phyloP scores from a whole-genome alignment of 2,113 vertebrate genomes.

The Nyctereutes procyonoides region DNA sequence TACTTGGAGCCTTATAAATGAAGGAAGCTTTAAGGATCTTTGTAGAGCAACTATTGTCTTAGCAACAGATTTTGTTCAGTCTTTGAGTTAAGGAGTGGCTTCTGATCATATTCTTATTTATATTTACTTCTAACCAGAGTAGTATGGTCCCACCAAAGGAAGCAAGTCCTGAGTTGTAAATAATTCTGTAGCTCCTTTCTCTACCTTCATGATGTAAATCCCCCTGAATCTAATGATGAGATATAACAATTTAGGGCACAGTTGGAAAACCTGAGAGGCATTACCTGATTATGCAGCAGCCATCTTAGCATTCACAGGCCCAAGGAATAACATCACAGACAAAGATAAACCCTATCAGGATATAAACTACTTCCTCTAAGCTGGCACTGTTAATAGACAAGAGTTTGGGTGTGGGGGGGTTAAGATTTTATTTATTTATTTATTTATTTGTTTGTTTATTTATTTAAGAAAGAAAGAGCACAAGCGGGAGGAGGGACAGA shows the following conservation, averaged over 20 bases:
- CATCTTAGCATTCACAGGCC: background rate
- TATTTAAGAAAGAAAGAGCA: no score
- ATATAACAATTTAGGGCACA: background rate
- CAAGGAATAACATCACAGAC: background rate
- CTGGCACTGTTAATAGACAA: background rate
- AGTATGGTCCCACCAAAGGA: background rate
- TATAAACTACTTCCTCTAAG: background rate
- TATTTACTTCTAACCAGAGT: background rate
- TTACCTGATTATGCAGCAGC: background rate
- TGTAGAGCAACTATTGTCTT: background rate
- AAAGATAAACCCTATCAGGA: background rate
- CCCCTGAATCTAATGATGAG: background rate
- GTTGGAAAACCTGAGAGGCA: background rate
- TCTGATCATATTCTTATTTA: background rate
- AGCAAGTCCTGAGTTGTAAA: background rate
- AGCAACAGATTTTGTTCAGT: background rate
- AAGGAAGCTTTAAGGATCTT: background rate
- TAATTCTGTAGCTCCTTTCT: background rate
- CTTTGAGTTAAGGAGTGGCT: background rate
- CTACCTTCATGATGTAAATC: background rate
- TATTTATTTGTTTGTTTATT: no score
- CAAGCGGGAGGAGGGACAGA: no score
- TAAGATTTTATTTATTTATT: no score
- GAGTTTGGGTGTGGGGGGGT: no score
- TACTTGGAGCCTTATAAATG: background rate